phyloP scores from a whole-genome alignment of 2,888 invertebrate species.

The Pherbina coryleti region DNA sequence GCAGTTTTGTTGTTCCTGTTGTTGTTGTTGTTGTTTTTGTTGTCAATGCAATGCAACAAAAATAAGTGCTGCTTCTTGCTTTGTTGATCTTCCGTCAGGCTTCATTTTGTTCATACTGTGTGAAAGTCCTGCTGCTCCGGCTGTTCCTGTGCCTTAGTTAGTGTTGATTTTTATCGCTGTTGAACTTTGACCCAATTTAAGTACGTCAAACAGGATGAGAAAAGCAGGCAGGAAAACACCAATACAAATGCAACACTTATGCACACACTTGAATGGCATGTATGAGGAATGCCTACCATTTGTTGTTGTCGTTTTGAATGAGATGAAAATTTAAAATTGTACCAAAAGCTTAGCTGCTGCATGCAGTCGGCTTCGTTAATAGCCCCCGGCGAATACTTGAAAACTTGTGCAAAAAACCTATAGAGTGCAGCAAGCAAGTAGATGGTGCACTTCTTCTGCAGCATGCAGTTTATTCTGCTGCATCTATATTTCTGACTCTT shows the following conservation, averaged over 20 bases:
- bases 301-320: not conserved
- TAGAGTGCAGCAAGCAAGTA: not conserved
- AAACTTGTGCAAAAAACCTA: not conserved
- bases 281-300: constrained; percentile 27
- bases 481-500: not conserved
- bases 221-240: constrained; percentile 18
- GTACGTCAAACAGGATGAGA: constrained; percentile 45
- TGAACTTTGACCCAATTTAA: constrained; percentile 64
- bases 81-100: too few relatives aligned
- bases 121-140: too few relatives aligned
- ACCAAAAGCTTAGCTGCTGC: not conserved
- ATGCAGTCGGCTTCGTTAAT: constrained; percentile 1
- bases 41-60: too few relatives aligned
- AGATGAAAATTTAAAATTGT: constrained; percentile 6
- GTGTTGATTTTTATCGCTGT: constrained; percentile 60
- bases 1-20: too few relatives aligned
- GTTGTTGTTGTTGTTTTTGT: too few relatives aligned
- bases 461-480: not conserved
- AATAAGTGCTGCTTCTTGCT: too few relatives aligned
- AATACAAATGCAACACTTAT: not conserved
- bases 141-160: constrained; percentile 37
- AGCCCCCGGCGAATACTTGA: constrained; percentile 12
- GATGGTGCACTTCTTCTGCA: not conserved
- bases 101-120: too few relatives aligned
- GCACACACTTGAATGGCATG: not conserved